A percentile compares a stretch with the other conserved stretches of the same genome.
phyloP scores from a whole-genome alignment of 2,113 vertebrate species.

The Phylloscopus trochiloides region DNA sequence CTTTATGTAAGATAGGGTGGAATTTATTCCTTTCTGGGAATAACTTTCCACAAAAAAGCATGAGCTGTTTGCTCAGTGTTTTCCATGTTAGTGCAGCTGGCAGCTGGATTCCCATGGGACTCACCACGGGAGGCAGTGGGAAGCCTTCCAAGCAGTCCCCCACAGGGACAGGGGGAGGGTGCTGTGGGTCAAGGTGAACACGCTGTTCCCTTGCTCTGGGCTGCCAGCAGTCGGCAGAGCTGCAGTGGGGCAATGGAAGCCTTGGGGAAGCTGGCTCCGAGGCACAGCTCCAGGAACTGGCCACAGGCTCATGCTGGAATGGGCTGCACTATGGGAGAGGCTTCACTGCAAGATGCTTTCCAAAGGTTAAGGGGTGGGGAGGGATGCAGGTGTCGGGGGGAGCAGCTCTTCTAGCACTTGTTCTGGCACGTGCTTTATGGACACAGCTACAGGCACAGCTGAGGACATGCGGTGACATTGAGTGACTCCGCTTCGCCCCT shows the following conservation, averaged over 20 bases:
- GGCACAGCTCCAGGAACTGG: neutral
- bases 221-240: fast-evolving
- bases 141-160: neutral
- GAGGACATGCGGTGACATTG: neutral
- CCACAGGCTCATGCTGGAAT: neutral
- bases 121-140: fast-evolving
- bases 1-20: neutral
- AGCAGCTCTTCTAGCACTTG: neutral
- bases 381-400: neutral
- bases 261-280: neutral
- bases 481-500: neutral
- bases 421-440: fast-evolving
- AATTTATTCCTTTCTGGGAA: neutral
- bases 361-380: neutral
- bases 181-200: neutral
- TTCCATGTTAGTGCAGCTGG: neutral
- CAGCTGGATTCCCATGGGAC: neutral
- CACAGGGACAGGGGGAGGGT: fast-evolving
- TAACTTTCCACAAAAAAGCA: neutral
- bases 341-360: neutral
- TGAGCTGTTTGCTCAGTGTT: neutral
- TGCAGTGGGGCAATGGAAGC: neutral
- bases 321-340: neutral
- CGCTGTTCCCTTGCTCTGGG: neutral
- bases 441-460: neutral